Evolutionary conservation across 2,113 vertebrate genomes (phyloP), one percentile per base, ranked within the genome.

Genomic region (Hucho hucho): DNA sequence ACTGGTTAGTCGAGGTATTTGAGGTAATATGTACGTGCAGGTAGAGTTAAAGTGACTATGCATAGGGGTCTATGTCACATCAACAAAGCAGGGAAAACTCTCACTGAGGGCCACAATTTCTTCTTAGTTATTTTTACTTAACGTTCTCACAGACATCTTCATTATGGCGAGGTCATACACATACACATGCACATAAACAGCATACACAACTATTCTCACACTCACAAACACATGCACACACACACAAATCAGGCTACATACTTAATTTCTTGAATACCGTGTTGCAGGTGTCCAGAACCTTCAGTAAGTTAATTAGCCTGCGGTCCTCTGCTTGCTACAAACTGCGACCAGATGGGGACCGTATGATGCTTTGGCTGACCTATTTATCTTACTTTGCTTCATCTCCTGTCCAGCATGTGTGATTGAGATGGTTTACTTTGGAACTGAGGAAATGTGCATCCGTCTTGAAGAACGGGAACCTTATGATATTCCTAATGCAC

Each of bases 361-460:
- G 64, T 83, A 83, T 87, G 89, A 86, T 79, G 81, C 81, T 79
- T 82, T 87, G 88, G 88, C 83, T 87, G 89, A 89, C 89, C 86
- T 81, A 75, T 74, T 83, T 79, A 79, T 86, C 78, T 83, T 79
- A 20, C 2, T 43, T 43, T 12, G 37, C 37, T 43, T 43, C 68
- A 73, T 74, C 83, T 67, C 75, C 84, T 83, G 82, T 83, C 72
- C 73, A 49, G 70, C 37, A 12, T 72, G 75, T 74, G 81, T 69
- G 78, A 81, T 59, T 77, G 81, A 78, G 77, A 81, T 72, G 56
- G 43, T 67, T 78, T 71, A 28, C 75, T 75, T 82, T 74, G 46
- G 70, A 82, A 73, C 72, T 13, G 32, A 46, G 25, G 81, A 77
- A 75, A 58, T 64, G 49, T 66, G 12, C 7, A 3, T 69, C 53